phyloP scores from a whole-genome alignment of 1,140 invertebrate species.

The Drosophila santomea region DNA sequence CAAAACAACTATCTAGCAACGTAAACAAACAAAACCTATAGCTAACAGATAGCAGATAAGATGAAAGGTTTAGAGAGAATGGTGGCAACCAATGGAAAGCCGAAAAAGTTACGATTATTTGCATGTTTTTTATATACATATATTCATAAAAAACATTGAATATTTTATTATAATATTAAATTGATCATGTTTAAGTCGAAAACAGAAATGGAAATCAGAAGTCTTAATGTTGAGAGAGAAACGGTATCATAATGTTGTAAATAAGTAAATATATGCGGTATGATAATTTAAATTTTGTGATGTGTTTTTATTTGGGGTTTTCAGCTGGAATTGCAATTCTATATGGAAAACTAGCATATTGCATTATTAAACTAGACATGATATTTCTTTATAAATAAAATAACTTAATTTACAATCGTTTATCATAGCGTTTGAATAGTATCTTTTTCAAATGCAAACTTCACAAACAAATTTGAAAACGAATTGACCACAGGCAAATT shows the following conservation, averaged over 20 bases:
- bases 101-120: constrained; percentile 10
- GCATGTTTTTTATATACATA: constrained; percentile 16
- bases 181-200: constrained; percentile 28
- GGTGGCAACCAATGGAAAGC: not conserved
- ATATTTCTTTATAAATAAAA: no score
- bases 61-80: not conserved
- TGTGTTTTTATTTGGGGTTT: not conserved
- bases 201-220: constrained; percentile 33
- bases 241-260: constrained; percentile 56
- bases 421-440: no score
- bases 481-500: not conserved
- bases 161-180: constrained; percentile 46
- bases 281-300: constrained; percentile 28
- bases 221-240: constrained; percentile 33
- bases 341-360: no score
- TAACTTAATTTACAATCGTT: no score
- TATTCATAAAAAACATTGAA: constrained; percentile 15
- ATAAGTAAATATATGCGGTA: constrained; percentile 63
- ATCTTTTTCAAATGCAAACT: no score
- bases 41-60: constrained; percentile 24
- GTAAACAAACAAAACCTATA: constrained; percentile 45
- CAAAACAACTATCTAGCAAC: constrained; percentile 54
- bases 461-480: not conserved
- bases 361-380: no score
- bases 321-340: not conserved